These are phyloP conservation scores for Pachyrhynchus sulphureomaculatus DNA, from an alignment of 1,140 invertebrate genomes.

Conservation along the genomic window DNA sequence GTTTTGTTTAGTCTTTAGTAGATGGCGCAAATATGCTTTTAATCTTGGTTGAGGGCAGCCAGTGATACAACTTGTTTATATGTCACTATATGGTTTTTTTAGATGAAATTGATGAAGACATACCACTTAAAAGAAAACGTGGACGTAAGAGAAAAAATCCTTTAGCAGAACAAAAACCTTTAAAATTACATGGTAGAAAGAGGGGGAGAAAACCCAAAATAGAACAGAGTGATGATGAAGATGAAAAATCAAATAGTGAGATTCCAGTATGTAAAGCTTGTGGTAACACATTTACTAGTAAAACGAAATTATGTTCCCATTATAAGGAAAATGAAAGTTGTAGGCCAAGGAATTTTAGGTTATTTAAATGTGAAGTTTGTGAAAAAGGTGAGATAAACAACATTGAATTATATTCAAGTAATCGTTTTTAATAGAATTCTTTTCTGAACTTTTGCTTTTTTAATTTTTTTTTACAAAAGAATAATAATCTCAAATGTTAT, in stretches of 20 bases:
- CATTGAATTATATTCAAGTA: slow-evolving; percentile 1
- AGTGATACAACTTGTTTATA: too few species aligned
- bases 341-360: slow-evolving; percentile 26
- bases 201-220: slow-evolving; percentile 15
- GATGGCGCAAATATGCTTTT: too few species aligned
- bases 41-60: too few species aligned
- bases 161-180: neutral
- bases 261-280: slow-evolving; percentile 27
- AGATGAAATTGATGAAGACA: slow-evolving; percentile 7
- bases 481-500: too few species aligned
- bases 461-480: neutral
- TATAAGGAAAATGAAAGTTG: slow-evolving; percentile 29
- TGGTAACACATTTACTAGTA: slow-evolving; percentile 29
- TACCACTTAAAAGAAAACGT: slow-evolving; percentile 12
- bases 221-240: slow-evolving; percentile 13
- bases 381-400: slow-evolving; percentile 28
- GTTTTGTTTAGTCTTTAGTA: too few species aligned
- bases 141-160: slow-evolving; percentile 10
- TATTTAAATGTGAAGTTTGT: slow-evolving; percentile 34
- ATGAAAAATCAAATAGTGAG: slow-evolving; percentile 19
- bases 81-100: too few species aligned
- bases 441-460: neutral
- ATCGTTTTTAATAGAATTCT: neutral
- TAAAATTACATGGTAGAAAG: slow-evolving; percentile 9
- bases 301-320: slow-evolving; percentile 27